These are phyloP conservation scores for Vireo altiloquus DNA, from an alignment of 2,113 vertebrate genomes.

Conservation along the genomic window DNA sequence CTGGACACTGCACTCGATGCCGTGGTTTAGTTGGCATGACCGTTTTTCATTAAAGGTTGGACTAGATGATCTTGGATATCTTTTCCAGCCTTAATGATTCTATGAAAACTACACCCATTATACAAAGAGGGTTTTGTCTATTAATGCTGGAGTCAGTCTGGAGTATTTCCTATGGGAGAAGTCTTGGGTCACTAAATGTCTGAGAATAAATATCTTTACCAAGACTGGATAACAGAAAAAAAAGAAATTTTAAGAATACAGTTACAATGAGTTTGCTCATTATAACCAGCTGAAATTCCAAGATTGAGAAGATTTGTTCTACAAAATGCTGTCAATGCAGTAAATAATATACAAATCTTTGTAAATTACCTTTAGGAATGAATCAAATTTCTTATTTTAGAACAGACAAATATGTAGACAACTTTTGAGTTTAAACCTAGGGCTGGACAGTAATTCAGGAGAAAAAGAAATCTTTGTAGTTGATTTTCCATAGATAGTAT, in stretches of 20 bases:
- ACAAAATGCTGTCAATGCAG: background rate
- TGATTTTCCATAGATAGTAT: background rate
- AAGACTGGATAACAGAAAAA: background rate
- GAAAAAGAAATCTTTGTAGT: background rate
- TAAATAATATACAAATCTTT: background rate
- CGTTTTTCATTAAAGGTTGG: background rate
- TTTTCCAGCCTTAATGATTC: background rate
- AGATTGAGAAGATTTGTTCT: background rate
- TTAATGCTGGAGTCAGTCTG: background rate
- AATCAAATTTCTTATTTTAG: background rate
- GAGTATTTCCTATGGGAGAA: background rate
- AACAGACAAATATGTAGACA: background rate
- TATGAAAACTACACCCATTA: background rate
- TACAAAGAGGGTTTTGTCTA: background rate
- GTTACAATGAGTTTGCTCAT: background rate
- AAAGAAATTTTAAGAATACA: background rate
- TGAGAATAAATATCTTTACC: background rate
- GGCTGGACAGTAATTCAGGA: rapidly evolving
- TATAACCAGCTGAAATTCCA: background rate
- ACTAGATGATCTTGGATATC: background rate
- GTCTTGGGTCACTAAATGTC: background rate
- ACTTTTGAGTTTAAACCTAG: background rate
- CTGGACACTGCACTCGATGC: background rate
- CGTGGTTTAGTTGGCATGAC: background rate
- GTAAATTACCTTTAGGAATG: background rate